Base-by-base conservation (phyloP, 2,888 invertebrate genomes). In the Siphonodentalium dalli region DNA sequence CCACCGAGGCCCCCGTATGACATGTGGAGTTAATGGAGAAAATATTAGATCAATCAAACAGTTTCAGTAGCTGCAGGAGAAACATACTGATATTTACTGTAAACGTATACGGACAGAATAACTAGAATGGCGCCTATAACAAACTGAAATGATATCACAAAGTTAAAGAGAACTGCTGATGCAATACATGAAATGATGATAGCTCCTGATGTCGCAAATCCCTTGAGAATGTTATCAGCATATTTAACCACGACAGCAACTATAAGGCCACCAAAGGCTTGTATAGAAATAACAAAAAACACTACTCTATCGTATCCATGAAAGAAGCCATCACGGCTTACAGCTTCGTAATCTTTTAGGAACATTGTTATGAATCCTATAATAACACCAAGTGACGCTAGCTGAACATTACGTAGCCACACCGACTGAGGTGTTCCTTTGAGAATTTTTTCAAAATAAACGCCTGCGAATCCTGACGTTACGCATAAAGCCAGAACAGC, bases 241-340 rank as follows among this genome's bases (percentile, higher is more conserved):
- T 98, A 98, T 85, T 99, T 99, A 26, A 99, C 96, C 2, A 99
- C 99, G 65, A 98, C 89, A 0, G 99, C 99, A 7, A 99, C 98
- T 48, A 98, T 88, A 2, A 99, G 86, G 4, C 99, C 99, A 1
- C 99, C 98, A 18, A 92, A 88, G 0, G 97, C 96, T 84, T 98
- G 96, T 42, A 79, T 83, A 21, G 91, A 78, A 3, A 99, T 89
- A 49, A 97, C 86, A 75, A 93, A 74, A 83, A 85, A 84, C 6
- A 99, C 87, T 86, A 89, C 65, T 7, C 60, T 54, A 64, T 85
- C 85, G 65, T 86, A 87, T 11, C 86, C 87, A 69, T 74, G 80
- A 59, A 85, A 83, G 77, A 96, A 94, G 2, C 96, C 95, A 31
- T 87, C 83, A n/a, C 85, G 70, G n/a, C 54, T 33, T 1, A 82